Base-by-base conservation (phyloP, 2,113 vertebrate genomes). In the Halichoerus grypus region DNA sequence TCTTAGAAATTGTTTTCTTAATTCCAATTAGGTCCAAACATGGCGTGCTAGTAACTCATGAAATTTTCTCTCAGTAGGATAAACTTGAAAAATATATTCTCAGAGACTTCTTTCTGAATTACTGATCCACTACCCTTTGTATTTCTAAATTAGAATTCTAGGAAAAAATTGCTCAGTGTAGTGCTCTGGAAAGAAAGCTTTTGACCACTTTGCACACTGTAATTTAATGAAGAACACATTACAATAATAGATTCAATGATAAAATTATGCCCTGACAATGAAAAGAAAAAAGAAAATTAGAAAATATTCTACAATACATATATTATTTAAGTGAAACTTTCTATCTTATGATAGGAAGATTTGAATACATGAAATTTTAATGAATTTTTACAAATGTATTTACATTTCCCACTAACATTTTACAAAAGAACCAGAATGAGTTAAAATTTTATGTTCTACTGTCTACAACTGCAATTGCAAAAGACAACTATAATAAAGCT, bases 1-100 rank as follows among this genome's bases (percentile, higher is more conserved):
- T 94, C 31, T 97, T 95, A 79, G n/a, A 91, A 87, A 55, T 26
- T 7, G 15, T 83, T 39, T 92, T 12, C 22, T 92, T 93, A 97
- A 86, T 81, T 96, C 10, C n/a, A 95, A 1, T 39, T 53, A 74
- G 5, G 19, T 42, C 51, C 1, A 93, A 96, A 65, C 18, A 79
- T 57, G 24, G 31, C 10, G 36, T 22, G 19, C 15, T 65, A 69
- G 39, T 63, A 74, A 69, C 22, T 80, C 57, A 76, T 26, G 51
- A 91, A 65, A 33, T 83, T 81, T 84, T 65, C 9, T 85, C 19
- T 79, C 22, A 49, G 24, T 55, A 83, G 39, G 18, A 46, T 79
- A 21, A 88, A 13, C 18, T 79, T 80, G 21, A 42, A 80, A 91
- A n/a, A 74, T 46, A 6, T 67, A 11, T 42, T 85, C 22, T 94